Base-by-base conservation (phyloP, 1,140 invertebrate genomes). In the Hetaerina americana region DNA sequence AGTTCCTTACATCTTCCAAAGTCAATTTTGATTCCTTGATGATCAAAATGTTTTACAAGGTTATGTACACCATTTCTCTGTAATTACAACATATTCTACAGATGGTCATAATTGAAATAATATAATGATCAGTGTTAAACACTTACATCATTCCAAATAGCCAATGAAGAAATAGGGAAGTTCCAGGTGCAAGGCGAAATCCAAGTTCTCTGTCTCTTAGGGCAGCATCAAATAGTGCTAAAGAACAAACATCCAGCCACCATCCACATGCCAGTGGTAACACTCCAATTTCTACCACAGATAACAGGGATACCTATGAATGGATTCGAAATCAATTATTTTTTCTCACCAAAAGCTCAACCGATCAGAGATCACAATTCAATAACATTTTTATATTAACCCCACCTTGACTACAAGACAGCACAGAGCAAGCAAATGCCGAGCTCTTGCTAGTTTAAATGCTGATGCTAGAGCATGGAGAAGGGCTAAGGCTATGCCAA, bases 111-210 rank as follows among this genome's bases (percentile, higher is more conserved):
- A n/a, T n/a, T n/a, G n/a, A n/a, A n/a, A n/a, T n/a, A n/a, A n/a
- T n/a, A n/a, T n/a, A n/a, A n/a, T n/a, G n/a, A n/a, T n/a, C n/a
- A n/a, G n/a, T n/a, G n/a, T 57, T 5, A 57, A 57, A 57, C 15
- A 3, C 40, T 57, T 98, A 99, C 0, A 99, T 90, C 95, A 99
- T 98, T 70, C 97, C 97, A n/a, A 97, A 92, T 10, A 99, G 86
- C 97, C 97, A 99, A 81, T 99, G 97, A 69, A 99, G 91, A 78
- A 99, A 99, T 86, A 98, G 94, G 0, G 94, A 96, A 0, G 96
- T 98, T 66, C 95, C 95, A 0, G 97, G 97, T 0, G 94, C 82
- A 0, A 89, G 84, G 74, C 89, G 87, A 75, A 99, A 96, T 73
- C 92, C 94, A 0, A 89, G 86, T 80, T 97, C 90, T 66, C 97